Evolutionary conservation across 2,113 vertebrate species (phyloP).

Genomic region (Leptobrachium ailaonicum): DNA sequence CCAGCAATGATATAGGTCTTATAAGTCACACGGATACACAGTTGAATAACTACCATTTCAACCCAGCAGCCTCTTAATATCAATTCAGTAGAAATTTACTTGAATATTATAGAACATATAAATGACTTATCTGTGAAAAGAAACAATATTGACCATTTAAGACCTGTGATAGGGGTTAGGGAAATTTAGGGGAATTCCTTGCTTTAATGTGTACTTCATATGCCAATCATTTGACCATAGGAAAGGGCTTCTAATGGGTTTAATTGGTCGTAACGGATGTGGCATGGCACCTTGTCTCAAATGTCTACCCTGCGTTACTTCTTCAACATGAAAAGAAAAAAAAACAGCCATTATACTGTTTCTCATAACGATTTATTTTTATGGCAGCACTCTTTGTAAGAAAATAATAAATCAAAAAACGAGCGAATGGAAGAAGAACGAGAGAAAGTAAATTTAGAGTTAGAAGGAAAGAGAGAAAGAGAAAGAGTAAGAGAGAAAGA

Average conservation of each 20-base stretch:
- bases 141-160: slow-evolving; percentile 38
- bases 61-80: slow-evolving; percentile 45
- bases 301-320: no score
- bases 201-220: neutral
- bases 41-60: slow-evolving; percentile 47
- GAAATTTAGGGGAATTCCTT: slow-evolving; percentile 24
- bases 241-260: neutral
- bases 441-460: no score
- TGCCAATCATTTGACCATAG: slow-evolving; percentile 14
- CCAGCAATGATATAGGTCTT: slow-evolving; percentile 47
- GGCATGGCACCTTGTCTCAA: neutral
- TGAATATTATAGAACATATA: slow-evolving; percentile 45
- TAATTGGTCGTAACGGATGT: neutral
- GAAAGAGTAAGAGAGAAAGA: no score
- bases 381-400: no score
- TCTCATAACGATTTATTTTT: no score
- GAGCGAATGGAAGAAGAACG: no score
- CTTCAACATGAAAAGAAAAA: no score
- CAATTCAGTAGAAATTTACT: slow-evolving; percentile 43
- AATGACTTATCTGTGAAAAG: slow-evolving; percentile 39
- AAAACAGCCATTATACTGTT: neutral
- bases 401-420: no score
- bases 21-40: slow-evolving; percentile 46
- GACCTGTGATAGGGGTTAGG: slow-evolving; percentile 12
- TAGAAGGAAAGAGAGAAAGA: no score